A percentile compares a stretch with the other conserved stretches of the same genome.
Conservation (phyloP, 2,888 invertebrate genomes). For the Gerris lacustris region DNA sequence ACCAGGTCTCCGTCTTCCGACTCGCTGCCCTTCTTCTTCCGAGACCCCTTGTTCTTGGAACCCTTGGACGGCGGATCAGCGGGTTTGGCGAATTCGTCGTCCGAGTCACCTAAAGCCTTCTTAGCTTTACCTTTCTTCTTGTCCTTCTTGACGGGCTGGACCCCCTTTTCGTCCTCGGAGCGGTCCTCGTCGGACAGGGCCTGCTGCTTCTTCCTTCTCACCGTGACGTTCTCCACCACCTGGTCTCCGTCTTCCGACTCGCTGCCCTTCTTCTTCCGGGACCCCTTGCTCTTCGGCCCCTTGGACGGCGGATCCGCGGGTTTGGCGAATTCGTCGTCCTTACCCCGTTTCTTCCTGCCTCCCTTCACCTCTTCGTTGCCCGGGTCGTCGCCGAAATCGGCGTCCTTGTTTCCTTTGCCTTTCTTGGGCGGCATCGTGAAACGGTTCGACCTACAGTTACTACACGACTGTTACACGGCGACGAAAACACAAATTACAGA, state of each 20-base stretch:
- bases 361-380: constrained; percentile 35
- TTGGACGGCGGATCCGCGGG: neutral
- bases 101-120: constrained; percentile 29
- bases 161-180: constrained; percentile 17
- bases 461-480: too few relatives aligned
- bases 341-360: constrained; percentile 34
- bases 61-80: constrained; percentile 28
- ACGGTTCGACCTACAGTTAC: constrained; percentile 32
- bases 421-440: constrained; percentile 29
- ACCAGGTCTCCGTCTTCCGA: constrained; percentile 18
- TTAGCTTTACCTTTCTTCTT: constrained; percentile 37
- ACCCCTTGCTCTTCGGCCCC: neutral
- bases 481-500: too few relatives aligned
- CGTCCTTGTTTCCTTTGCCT: constrained; percentile 29
- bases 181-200: constrained; percentile 10
- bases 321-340: constrained; percentile 25
- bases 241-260: constrained; percentile 17
- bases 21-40: constrained; percentile 8
- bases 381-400: neutral
- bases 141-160: constrained; percentile 3
- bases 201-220: neutral
- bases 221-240: neutral
- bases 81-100: constrained; percentile 27
- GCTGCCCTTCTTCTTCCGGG: constrained; percentile 3
- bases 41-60: constrained; percentile 9